Percentiles rank a stretch among this genome's conserved stretches.
These are phyloP conservation scores for Drepana falcataria DNA, from an alignment of 2,888 invertebrate species.

Conservation along the genomic window DNA sequence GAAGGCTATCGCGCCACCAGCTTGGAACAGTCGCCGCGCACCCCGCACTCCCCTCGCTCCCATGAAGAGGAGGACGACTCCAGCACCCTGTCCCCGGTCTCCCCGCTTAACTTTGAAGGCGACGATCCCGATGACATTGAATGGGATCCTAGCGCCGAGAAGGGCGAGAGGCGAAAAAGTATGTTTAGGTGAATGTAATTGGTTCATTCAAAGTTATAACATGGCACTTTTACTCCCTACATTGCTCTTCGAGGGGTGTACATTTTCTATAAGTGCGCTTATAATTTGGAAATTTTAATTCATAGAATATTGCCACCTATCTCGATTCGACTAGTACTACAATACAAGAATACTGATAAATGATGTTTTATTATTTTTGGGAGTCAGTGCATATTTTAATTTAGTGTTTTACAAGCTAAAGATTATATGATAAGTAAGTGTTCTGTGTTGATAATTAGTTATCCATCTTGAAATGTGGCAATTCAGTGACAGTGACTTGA, in stretches of 20 bases:
- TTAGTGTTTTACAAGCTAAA: not conserved
- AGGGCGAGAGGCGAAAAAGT: constrained; percentile 42
- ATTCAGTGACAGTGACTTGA: too few species aligned
- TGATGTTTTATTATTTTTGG: not conserved
- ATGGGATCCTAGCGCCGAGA: constrained; percentile 81
- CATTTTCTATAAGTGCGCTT: too few species aligned
- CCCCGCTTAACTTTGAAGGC: constrained; percentile 76
- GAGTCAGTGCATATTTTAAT: too few species aligned
- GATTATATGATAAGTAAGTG: not conserved
- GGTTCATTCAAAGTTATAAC: not conserved
- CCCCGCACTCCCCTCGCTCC: constrained; percentile 5
- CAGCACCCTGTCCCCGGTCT: constrained; percentile 47
- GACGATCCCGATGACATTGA: constrained; percentile 93
- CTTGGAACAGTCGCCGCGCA: constrained; percentile 17
- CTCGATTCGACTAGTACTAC: too few species aligned
- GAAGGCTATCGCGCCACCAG: constrained; percentile 71
- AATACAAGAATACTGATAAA: too few species aligned
- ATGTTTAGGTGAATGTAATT: constrained; percentile 39
- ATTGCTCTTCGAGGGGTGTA: too few species aligned
- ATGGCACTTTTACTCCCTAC: too few species aligned
- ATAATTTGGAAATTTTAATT: too few species aligned
- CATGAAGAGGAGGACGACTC: constrained; percentile 22
- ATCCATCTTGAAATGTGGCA: too few species aligned
- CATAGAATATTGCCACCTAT: too few species aligned
- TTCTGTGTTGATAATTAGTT: not conserved